Base-by-base conservation (phyloP, 2,113 vertebrate species). In the Melanocharis versteri region DNA sequence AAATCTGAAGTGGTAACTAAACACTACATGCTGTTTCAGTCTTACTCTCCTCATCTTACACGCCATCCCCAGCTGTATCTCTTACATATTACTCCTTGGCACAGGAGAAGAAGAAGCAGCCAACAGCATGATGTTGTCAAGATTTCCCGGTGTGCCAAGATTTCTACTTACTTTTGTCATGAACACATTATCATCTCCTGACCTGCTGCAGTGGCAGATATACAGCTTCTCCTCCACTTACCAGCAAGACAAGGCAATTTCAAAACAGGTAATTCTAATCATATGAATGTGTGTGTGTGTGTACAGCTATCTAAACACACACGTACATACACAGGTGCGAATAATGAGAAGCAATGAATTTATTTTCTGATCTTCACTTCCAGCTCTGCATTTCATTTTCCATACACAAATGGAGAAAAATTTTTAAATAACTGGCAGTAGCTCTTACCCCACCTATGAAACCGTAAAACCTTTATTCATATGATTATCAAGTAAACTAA, bases 271-370 rank as follows among this genome's bases (percentile, higher is more conserved):
- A 30, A 28, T 47, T 72, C 23, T 31, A 56, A 69, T 31, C 37
- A 72, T 7, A 35, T 24, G 15, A 45, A 16, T n/a, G 42, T 47
- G 13, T n/a, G 18, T 23, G 1, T 44, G 17, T 40, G 14, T n/a
- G 5, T 3, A 2, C 17, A 16, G 37, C 2, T 40, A 27, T 20
- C 22, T 37, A 42, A 80, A 94, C 31, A 72, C 6, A 64, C 6
- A 51, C 7, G 48, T 3, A n/a, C 4, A 40, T 11, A 61, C 3
- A 69, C 3, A 33, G 1, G 3, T 3, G 2, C 0, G 0, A 62
- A 51, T 37, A 48, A 51, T 1, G 3, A 66, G 48, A 73, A 78
- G 17, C 22, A 77, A 37, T 11, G 9, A 64, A 77, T 42, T 61
- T 56, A 30, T 79, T 64, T 89, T 71, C 62, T 57, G 11, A 54